A percentile compares a stretch with the other conserved stretches of the same genome.
Conservation (phyloP, 2,888 invertebrate species). For the Archips crataeganus region DNA sequence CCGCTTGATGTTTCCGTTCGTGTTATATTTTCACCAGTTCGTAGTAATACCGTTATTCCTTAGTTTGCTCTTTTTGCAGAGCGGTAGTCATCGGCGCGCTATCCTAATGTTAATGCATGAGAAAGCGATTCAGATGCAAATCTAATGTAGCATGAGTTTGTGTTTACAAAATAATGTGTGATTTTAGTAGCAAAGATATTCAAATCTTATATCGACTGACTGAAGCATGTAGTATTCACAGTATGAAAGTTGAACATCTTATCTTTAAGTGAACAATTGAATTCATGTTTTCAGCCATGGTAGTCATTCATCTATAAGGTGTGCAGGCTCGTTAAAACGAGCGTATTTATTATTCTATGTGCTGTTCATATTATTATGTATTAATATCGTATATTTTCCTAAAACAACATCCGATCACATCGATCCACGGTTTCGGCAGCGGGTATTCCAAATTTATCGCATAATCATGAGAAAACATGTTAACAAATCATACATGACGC, state of each 20-base stretch:
- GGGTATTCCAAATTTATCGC: slow-evolving; percentile 66
- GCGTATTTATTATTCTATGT: slow-evolving; percentile 35
- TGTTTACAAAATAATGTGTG: slow-evolving; percentile 52
- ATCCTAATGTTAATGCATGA: slow-evolving; percentile 51
- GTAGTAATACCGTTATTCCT: slow-evolving; percentile 6
- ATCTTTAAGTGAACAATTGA: slow-evolving; percentile 43
- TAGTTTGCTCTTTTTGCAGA: slow-evolving; percentile 16
- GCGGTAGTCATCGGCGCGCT: slow-evolving; percentile 12
- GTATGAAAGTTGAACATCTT: slow-evolving; percentile 49
- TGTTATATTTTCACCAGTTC: neutral
- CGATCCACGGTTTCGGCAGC: slow-evolving; percentile 68
- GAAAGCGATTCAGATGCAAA: slow-evolving; percentile 47
- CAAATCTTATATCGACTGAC: slow-evolving; percentile 63
- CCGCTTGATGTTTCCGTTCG: neutral
- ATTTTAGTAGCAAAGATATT: slow-evolving; percentile 45
- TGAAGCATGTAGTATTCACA: slow-evolving; percentile 67
- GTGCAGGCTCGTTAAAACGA: slow-evolving; percentile 12
- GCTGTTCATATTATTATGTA: slow-evolving; percentile 35
- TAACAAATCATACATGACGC: slow-evolving; percentile 61
- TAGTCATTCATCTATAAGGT: slow-evolving; percentile 37
- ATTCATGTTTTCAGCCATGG: slow-evolving; percentile 45
- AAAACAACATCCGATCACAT: slow-evolving; percentile 55
- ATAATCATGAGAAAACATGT: slow-evolving; percentile 50
- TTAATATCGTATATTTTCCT: slow-evolving; percentile 46
- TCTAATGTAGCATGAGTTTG: slow-evolving; percentile 56